phyloP scores from a whole-genome alignment of 2,113 vertebrate species.

The Genyomyrus donnyi region DNA sequence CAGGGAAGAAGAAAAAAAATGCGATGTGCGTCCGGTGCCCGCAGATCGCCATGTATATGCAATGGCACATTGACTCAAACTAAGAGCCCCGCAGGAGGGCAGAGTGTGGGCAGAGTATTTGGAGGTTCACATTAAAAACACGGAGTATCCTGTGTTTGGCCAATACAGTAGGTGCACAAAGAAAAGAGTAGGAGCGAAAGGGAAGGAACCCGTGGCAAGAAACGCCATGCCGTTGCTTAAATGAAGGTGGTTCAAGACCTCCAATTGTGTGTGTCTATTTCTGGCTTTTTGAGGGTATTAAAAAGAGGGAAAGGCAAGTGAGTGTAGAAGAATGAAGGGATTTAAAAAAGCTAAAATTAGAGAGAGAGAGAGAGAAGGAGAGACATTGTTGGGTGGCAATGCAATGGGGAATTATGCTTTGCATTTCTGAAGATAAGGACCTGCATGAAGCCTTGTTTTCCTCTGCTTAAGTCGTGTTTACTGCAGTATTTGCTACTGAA shows the following conservation, averaged over 20 bases:
- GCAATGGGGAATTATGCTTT: not conserved
- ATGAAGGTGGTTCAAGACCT: not conserved
- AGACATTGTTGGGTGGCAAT: not conserved
- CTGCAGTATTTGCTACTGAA: not conserved
- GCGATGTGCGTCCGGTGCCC: constrained; percentile 36
- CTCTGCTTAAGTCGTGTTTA: not conserved
- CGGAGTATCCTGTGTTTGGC: constrained; percentile 29
- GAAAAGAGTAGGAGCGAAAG: constrained; percentile 42
- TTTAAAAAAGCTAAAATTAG: constrained; percentile 23
- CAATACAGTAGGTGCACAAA: constrained; percentile 33
- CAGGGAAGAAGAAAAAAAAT: constrained; percentile 29
- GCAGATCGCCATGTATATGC: constrained; percentile 38
- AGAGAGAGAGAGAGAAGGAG: constrained; percentile 10
- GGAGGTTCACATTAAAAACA: constrained; percentile 36
- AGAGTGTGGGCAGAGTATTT: constrained; percentile 27
- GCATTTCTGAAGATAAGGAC: not conserved
- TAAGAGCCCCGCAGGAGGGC: constrained; percentile 30
- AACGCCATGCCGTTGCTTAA: not conserved
- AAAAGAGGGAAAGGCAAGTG: constrained; percentile 10
- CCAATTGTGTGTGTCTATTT: not conserved
- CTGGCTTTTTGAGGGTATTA: not conserved
- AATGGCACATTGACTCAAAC: constrained; percentile 23
- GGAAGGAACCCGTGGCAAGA: not conserved
- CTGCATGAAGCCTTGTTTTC: not conserved
- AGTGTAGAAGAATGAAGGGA: not conserved